Evolutionary conservation across 2,113 vertebrate genomes (phyloP).

Genomic region (Cnemophilus loriae): DNA sequence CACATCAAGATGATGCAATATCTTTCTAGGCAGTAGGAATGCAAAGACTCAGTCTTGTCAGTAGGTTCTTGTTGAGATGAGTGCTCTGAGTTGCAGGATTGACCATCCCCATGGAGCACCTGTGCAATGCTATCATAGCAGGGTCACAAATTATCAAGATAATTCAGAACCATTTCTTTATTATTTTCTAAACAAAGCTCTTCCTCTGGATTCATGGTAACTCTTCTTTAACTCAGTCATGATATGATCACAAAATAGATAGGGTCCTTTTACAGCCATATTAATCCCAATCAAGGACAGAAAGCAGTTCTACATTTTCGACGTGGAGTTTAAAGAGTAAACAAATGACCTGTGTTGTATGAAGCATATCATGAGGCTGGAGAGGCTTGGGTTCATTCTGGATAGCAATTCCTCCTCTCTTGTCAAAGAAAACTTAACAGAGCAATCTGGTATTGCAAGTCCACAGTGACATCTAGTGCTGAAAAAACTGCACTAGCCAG

Average conservation of each 20-base stretch:
- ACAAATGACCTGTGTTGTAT: neutral
- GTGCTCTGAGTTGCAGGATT: neutral
- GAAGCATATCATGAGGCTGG: neutral
- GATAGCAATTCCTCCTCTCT: neutral
- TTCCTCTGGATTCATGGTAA: neutral
- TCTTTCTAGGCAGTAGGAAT: neutral
- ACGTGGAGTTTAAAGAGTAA: neutral
- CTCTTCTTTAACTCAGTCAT: neutral
- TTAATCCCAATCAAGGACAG: neutral
- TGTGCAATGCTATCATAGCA: neutral
- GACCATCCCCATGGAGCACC: neutral
- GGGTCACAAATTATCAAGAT: neutral
- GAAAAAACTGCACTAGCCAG: slow-evolving; percentile 44
- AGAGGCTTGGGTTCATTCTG: neutral
- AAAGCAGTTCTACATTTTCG: neutral
- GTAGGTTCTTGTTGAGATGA: neutral
- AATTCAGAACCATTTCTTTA: neutral
- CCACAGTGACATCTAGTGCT: slow-evolving; percentile 79
- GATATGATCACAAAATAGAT: neutral
- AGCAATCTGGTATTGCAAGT: slow-evolving; percentile 7
- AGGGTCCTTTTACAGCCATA: neutral
- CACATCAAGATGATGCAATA: neutral
- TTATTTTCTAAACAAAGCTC: neutral
- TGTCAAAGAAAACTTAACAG: neutral
- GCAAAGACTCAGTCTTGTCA: neutral